phyloP scores from a whole-genome alignment of 2,888 invertebrate species.

The Eupithecia tripunctaria region DNA sequence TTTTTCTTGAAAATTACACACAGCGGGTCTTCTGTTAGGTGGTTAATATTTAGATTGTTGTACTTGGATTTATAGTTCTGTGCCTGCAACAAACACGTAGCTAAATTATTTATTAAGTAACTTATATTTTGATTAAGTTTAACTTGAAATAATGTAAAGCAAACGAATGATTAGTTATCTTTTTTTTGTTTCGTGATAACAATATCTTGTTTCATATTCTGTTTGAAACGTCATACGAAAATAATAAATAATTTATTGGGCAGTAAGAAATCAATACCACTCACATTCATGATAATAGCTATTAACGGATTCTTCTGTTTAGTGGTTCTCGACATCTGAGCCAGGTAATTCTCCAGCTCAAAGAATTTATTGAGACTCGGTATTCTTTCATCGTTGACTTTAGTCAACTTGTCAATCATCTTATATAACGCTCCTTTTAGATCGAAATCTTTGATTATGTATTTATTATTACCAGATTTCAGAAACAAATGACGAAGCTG shows the following conservation, averaged over 20 bases:
- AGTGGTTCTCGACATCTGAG: conserved; percentile 10
- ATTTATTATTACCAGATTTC: background rate
- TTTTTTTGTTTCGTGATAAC: background rate
- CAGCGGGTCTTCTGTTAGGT: background rate
- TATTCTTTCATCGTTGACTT: conserved; percentile 18
- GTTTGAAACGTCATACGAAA: background rate
- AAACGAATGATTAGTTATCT: background rate
- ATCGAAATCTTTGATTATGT: background rate
- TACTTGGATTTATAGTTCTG: background rate
- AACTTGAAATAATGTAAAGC: background rate
- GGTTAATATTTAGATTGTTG: background rate
- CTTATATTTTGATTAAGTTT: background rate
- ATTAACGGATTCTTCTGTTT: conserved; percentile 7
- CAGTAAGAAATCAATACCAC: conserved; percentile 1
- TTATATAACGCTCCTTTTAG: conserved; percentile 16
- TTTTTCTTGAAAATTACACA: background rate
- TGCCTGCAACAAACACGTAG: background rate
- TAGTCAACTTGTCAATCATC: conserved; percentile 1
- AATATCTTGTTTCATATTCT: background rate
- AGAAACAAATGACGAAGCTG: background rate
- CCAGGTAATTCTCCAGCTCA: conserved; percentile 19
- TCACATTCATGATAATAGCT: conserved; percentile 24
- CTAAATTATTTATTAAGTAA: background rate
- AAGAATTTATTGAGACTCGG: conserved; percentile 16
- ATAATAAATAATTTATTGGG: background rate